A percentile compares a stretch with the other conserved stretches of the same genome.
Conservation (phyloP, 2,113 vertebrate genomes). For the Hylia prasina region DNA sequence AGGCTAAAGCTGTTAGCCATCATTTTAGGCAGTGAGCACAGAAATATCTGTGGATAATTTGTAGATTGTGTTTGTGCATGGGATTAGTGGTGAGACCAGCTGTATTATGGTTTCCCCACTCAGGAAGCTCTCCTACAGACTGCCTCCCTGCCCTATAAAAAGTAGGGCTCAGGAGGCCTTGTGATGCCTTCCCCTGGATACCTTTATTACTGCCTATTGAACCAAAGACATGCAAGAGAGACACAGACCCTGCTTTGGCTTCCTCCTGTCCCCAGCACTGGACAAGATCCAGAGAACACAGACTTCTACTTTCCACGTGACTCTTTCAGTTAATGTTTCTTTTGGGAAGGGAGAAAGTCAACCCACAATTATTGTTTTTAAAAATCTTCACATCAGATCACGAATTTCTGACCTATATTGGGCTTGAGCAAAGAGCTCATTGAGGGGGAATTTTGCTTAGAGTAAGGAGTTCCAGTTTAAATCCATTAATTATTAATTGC, state of each 20-base stretch:
- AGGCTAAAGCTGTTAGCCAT: neutral
- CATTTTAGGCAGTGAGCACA: neutral
- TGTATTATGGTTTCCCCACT: neutral
- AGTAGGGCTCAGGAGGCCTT: neutral
- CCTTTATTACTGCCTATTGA: neutral
- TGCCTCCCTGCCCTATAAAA: neutral
- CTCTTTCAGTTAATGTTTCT: neutral
- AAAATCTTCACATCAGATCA: neutral
- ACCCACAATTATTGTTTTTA: neutral
- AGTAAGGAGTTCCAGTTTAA: slow-evolving; percentile 23
- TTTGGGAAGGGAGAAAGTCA: neutral
- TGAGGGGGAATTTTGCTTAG: neutral
- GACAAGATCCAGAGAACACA: neutral
- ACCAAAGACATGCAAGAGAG: neutral
- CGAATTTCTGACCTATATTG: slow-evolving; percentile 49
- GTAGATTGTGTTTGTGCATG: neutral
- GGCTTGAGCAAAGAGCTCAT: neutral
- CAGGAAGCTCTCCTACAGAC: neutral
- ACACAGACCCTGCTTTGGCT: neutral
- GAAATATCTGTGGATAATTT: neutral
- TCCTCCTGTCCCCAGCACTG: neutral
- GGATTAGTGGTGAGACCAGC: neutral
- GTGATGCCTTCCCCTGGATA: neutral
- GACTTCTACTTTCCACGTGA: neutral
- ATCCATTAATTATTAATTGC: slow-evolving; percentile 41